Evolutionary conservation across 2,888 invertebrate genomes (phyloP).

Genomic region (Drosophila aldrichi): DNA sequence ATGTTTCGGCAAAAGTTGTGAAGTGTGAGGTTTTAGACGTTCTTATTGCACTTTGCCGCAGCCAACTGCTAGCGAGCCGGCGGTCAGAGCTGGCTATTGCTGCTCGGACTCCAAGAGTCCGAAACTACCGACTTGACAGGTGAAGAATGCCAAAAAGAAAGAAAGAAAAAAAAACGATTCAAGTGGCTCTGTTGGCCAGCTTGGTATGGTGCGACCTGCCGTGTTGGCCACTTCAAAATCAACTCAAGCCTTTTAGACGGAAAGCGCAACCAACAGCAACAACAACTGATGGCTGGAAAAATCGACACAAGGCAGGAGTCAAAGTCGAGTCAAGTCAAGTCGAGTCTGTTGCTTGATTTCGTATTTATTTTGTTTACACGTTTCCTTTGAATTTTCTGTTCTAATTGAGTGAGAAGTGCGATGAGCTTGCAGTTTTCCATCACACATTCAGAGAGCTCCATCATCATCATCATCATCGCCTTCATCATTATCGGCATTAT

Average conservation of each 20-base stretch:
- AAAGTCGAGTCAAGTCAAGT: constrained; percentile 24
- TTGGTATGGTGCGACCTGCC: constrained; percentile 40
- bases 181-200: constrained; percentile 67
- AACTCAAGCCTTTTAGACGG: constrained; percentile 77
- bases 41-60: constrained; percentile 75
- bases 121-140: constrained; percentile 73
- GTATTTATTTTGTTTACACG: constrained; percentile 77
- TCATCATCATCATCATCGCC: constrained; percentile 35
- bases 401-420: constrained; percentile 79
- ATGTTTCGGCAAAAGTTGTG: constrained; percentile 79
- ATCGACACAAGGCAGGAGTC: constrained; percentile 70
- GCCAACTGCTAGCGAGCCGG: constrained; percentile 14
- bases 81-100: constrained; percentile 32
- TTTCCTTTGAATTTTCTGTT: constrained; percentile 80
- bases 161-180: constrained; percentile 65
- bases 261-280: constrained; percentile 47
- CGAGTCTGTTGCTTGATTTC: constrained; percentile 52
- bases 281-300: constrained; percentile 41
- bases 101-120: constrained; percentile 39
- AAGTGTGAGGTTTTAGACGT: constrained; percentile 81
- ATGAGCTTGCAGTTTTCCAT: constrained; percentile 75
- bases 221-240: constrained; percentile 69
- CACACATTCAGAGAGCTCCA: constrained; percentile 42
- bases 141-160: constrained; percentile 77
- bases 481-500: constrained; percentile 23